phyloP scores from a whole-genome alignment of 2,113 vertebrate species.

The Albula glossodonta region DNA sequence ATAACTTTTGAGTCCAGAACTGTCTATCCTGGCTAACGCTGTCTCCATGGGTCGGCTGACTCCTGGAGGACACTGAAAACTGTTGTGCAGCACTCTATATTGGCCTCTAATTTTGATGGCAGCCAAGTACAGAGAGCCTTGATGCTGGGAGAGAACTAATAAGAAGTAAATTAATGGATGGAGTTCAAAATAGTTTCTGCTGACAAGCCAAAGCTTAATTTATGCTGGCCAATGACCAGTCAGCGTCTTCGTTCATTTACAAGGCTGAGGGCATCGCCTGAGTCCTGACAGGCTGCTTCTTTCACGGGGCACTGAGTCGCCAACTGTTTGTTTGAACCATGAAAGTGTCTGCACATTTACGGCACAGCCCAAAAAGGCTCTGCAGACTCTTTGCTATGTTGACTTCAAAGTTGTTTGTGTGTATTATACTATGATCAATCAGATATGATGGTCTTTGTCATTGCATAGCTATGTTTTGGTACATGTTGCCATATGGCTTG shows the following conservation, averaged over 20 bases:
- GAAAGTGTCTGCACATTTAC: background rate
- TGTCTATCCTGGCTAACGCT: background rate
- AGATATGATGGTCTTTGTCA: background rate
- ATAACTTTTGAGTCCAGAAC: background rate
- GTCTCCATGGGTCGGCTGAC: background rate
- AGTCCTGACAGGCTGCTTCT: background rate
- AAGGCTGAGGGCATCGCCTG: background rate
- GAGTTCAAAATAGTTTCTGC: constrained; percentile 36
- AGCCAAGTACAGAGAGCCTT: background rate
- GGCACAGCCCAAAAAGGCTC: background rate
- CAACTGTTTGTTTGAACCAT: background rate
- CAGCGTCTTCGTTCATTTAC: constrained; percentile 3
- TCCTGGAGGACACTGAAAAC: background rate
- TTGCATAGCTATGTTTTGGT: background rate
- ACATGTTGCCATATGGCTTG: background rate
- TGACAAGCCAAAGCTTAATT: constrained; percentile 36
- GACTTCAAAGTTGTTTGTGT: background rate
- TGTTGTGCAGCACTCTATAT: background rate
- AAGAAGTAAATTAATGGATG: constrained; percentile 21
- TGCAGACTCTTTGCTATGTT: background rate
- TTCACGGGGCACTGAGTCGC: background rate
- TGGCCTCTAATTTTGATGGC: background rate
- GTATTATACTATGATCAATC: background rate
- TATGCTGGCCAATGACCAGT: constrained; percentile 30
- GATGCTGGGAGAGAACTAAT: constrained; percentile 1